phyloP scores from a whole-genome alignment of 1,140 invertebrate genomes.

The Nixonia krombeini region DNA sequence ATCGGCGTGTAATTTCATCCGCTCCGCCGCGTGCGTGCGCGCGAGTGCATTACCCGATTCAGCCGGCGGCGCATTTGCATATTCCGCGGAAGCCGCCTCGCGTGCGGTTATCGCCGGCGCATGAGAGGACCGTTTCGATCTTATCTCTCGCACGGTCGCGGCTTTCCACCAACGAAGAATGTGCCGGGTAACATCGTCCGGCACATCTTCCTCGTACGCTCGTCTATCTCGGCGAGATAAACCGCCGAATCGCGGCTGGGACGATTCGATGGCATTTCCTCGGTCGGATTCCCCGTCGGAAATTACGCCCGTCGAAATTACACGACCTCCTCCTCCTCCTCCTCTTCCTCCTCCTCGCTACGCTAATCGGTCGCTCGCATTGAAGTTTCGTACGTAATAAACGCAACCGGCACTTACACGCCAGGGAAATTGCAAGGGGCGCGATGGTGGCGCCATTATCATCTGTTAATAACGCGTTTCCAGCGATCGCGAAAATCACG shows the following conservation, averaged over 20 bases:
- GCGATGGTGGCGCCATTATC: neutral
- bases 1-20: conserved; percentile 41
- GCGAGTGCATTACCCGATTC: conserved; percentile 52
- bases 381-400: neutral
- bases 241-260: too few species aligned
- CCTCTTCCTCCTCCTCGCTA: too few species aligned
- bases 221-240: neutral
- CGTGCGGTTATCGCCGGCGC: conserved; percentile 24
- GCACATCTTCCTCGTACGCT: conserved; percentile 10
- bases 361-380: too few species aligned
- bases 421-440: neutral
- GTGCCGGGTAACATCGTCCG: conserved; percentile 46
- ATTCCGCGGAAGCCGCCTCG: conserved; percentile 31
- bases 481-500: neutral
- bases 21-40: conserved; percentile 14
- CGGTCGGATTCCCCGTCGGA: too few species aligned
- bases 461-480: neutral
- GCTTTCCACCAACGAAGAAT: conserved; percentile 40
- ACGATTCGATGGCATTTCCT: too few species aligned
- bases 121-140: conserved; percentile 49
- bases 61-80: conserved; percentile 54
- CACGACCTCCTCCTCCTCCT: too few species aligned
- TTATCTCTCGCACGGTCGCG: conserved; percentile 40
- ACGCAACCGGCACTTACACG: neutral
- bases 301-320: too few species aligned